phyloP scores from a whole-genome alignment of 1,140 invertebrate species.

The Ceratosolen fusciceps region DNA sequence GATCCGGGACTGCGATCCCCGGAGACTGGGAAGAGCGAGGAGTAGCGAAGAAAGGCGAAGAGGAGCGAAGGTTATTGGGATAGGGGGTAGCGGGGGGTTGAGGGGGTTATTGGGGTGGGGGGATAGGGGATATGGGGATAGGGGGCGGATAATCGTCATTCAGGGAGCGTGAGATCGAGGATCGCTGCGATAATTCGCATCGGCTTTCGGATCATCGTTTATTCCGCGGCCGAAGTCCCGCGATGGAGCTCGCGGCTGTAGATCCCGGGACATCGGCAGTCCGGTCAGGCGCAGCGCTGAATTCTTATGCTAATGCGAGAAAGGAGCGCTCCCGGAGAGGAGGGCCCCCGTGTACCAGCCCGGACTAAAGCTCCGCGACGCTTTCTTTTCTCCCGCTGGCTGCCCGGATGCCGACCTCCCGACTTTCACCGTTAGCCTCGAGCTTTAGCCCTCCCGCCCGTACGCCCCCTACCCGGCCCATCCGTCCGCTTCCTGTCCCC shows the following conservation, averaged over 20 bases:
- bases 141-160: no score
- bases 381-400: not conserved
- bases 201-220: no score
- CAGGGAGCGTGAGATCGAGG: slow-evolving; percentile 26
- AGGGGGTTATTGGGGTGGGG: no score
- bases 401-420: not conserved
- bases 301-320: slow-evolving; percentile 70
- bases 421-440: not conserved
- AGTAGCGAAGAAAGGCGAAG: no score
- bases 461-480: not conserved
- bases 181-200: slow-evolving; percentile 12
- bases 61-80: no score
- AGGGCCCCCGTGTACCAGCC: not conserved
- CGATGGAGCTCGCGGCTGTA: not conserved
- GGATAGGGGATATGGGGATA: no score
- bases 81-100: no score
- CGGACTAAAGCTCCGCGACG: not conserved
- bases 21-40: no score
- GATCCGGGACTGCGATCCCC: no score
- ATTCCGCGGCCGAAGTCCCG: slow-evolving; percentile 43
- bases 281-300: slow-evolving; percentile 66
- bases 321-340: slow-evolving; percentile 58
- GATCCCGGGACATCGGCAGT: slow-evolving; percentile 56
- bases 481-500: not conserved
- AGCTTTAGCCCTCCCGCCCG: not conserved